Evolutionary conservation across 2,888 invertebrate species (phyloP), one percentile per base, ranked within the genome.

Genomic region (Caenorhabditis angaria): DNA sequence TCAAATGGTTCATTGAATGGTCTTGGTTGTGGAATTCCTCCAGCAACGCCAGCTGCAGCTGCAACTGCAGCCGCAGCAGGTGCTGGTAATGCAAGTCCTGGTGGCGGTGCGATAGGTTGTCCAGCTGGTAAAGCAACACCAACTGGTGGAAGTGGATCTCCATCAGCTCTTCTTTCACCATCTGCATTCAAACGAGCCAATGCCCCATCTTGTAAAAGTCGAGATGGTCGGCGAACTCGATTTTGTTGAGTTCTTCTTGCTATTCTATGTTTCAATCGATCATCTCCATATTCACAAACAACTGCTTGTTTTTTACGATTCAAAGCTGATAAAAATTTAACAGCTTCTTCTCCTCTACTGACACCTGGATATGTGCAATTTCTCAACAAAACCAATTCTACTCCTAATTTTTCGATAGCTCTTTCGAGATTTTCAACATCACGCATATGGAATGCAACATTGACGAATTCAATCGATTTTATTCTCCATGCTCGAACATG

Each of bases 271-370:
- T 81, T 81, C 57, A 81, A 64, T 27, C 80, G 71, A 51, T 74
- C 77, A 24, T 81, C 81, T 20, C 81, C 81, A 47, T 81, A 81
- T 58, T 81, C 81, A 48, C 81, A 81, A 25, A 81, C 81, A 10
- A 81, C 79, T 24, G 81, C 79, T 63, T 77, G 71, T 66, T 79
- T 81, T 60, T 81, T 78, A 32, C 81, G 65, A 53, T 81, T 81
- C 53, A 81, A 64, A 0, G 81, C 81, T 22, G 77, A 70, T 22
- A 81, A 68, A 50, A 81, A 74, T 24, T 74, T 68, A 22, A 80
- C 68, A 6, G 81, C 78, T 55, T 81, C 76, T 10, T 80, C 80
- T n/a, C 80, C 80, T 4, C 71, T 70, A 14, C 51, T 32, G 14
- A 80, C 77, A 27, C 76, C 72, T n/a, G 79, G 79, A 62, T 81